Conservation (phyloP, 2,797 vertebrate genomes). For the Scomberomorus guttatus region DNA sequence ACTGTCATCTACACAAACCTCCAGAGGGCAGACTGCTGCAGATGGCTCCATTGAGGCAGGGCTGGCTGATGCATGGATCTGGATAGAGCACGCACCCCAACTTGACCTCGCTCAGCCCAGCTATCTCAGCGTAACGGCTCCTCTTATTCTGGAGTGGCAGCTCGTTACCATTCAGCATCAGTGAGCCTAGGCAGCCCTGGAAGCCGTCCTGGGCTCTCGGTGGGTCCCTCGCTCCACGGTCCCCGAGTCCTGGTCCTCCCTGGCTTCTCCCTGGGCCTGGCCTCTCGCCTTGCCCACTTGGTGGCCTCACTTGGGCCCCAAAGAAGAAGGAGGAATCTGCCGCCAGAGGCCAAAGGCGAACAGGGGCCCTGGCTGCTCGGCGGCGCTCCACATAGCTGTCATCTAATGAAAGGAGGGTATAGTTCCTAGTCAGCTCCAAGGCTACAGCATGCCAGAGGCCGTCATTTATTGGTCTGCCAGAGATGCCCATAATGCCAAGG, state of each 20-base stretch:
- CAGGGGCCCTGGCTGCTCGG: slow-evolving; percentile 90
- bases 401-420: slow-evolving; percentile 93
- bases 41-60: slow-evolving; percentile 92
- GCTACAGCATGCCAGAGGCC: slow-evolving; percentile 94
- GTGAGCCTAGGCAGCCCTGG: slow-evolving; percentile 94
- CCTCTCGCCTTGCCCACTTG: slow-evolving; percentile 78
- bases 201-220: slow-evolving; percentile 91
- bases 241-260: slow-evolving; percentile 71
- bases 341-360: slow-evolving; percentile 92
- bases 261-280: slow-evolving; percentile 79
- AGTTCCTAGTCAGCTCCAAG: slow-evolving; percentile 93
- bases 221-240: slow-evolving; percentile 80
- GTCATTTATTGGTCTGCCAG: slow-evolving; percentile 94
- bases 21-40: slow-evolving; percentile 90
- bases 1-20: slow-evolving; percentile 83
- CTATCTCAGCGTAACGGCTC: slow-evolving; percentile 90
- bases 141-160: slow-evolving; percentile 93
- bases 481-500: slow-evolving; percentile 94
- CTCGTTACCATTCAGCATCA: slow-evolving; percentile 93
- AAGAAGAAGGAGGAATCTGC: slow-evolving; percentile 93
- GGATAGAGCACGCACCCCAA: slow-evolving; percentile 90
- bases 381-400: slow-evolving; percentile 89
- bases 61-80: slow-evolving; percentile 91
- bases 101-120: slow-evolving; percentile 91
- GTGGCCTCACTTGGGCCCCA: slow-evolving; percentile 90